Evolutionary conservation across 2,888 invertebrate genomes (phyloP), one percentile per base, ranked within the genome.

Genomic region (Criorhina ranunculi): DNA sequence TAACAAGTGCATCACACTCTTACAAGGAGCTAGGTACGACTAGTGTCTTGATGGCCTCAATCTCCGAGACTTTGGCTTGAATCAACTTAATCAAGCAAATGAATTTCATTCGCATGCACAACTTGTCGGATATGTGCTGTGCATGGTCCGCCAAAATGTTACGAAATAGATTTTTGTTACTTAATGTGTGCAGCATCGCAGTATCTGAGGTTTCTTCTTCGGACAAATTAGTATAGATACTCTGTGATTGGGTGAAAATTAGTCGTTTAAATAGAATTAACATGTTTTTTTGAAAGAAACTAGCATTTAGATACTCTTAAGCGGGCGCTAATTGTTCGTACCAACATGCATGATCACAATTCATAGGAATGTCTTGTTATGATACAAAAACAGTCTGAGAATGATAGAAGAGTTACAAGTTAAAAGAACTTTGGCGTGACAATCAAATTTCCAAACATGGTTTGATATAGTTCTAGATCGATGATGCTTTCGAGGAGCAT

Each of bases 261-360:
- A 55, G 2, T 53, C 17, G 57, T 31, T 19, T 44, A 55, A 35
- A 44, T 15, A 44, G 9, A 69, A 69, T 69, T 46, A 35, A 19
- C 55, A 69, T 69, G 33, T 35, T 69, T 55, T 24, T 35, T n/a
- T 24, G 12, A 19, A 35, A 35, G 19, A 11, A 44, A 35, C 37
- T 15, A 5, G 37, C 4, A 9, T 11, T 42, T 9, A n/a, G 24
- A 12, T 1, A 40, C 42, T 69, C 55, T 69, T 55, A 44, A 12
- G 5, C 19, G 33, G 44, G 57, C 57, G 69, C n/a, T 55, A 69
- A 69, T 55, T 46, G 15, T 0, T 12, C 7, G 17, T 19, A n/a
- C 19, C 69, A 8, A 57, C 33, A 44, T 7, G 33, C 33, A 44
- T 7, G 33, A 69, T 37, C 12, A 37, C 31, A 37, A 7, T 57